Evolutionary conservation across 2,888 invertebrate genomes (phyloP).

Genomic region (Cheilosia impressa): DNA sequence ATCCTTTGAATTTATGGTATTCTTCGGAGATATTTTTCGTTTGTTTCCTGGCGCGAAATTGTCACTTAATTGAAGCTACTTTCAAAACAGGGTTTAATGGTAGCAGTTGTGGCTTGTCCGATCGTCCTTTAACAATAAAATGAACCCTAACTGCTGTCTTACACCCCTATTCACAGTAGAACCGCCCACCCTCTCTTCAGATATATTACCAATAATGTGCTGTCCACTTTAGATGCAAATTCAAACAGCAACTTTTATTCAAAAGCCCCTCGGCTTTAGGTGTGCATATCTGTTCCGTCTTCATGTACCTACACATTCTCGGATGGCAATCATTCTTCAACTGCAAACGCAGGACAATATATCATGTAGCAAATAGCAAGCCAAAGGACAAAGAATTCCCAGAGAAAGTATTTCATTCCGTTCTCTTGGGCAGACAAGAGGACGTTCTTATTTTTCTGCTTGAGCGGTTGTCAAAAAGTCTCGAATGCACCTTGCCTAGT

Average conservation of each 20-base stretch:
- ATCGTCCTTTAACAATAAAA: background rate
- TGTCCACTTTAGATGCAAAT: constrained; percentile 53
- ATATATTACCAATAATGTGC: constrained; percentile 20
- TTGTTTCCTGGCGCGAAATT: constrained; percentile 62
- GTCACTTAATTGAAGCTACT: constrained; percentile 67
- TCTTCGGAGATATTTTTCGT: constrained; percentile 41
- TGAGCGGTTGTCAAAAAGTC: constrained; percentile 60
- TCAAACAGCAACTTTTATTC: constrained; percentile 36
- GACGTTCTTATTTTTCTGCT: constrained; percentile 66
- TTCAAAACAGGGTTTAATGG: constrained; percentile 8
- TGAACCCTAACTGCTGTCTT: background rate
- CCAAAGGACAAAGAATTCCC: constrained; percentile 22
- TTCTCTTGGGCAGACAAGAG: constrained; percentile 56
- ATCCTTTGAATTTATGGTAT: constrained; percentile 71
- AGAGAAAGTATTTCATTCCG: constrained; percentile 38
- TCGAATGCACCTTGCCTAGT: constrained; percentile 54
- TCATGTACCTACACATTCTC: constrained; percentile 8
- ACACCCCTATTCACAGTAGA: background rate
- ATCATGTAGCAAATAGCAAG: constrained; percentile 24
- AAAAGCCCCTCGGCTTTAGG: constrained; percentile 6
- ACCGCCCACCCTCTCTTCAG: background rate
- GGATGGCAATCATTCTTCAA: constrained; percentile 38
- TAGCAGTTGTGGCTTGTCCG: constrained; percentile 34
- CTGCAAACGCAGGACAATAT: constrained; percentile 7
- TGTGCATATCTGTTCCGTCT: background rate